Evolutionary conservation across 2,888 invertebrate genomes (phyloP).

Genomic region (Hypena proboscidalis): DNA sequence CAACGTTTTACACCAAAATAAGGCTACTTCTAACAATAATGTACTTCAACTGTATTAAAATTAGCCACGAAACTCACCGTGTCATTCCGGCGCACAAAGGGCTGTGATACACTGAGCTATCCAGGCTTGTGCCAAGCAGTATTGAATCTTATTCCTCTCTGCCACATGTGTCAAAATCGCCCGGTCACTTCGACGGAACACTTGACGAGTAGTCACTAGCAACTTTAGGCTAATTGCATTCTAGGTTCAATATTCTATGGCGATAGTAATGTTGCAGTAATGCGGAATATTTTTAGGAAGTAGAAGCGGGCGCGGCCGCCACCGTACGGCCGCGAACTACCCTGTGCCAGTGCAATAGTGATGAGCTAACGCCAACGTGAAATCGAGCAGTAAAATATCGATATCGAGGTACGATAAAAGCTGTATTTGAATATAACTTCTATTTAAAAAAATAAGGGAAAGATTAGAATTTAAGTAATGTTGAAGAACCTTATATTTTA

Average conservation of each 20-base stretch:
- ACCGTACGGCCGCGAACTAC: slow-evolving; percentile 66
- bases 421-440: neutral
- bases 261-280: slow-evolving; percentile 40
- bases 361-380: slow-evolving; percentile 41
- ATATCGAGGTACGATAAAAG: slow-evolving; percentile 1
- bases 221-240: slow-evolving; percentile 39
- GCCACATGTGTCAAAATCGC: slow-evolving; percentile 81
- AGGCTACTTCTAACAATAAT: slow-evolving; percentile 24
- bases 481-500: too few species aligned
- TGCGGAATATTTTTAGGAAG: slow-evolving; percentile 44
- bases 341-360: slow-evolving; percentile 51
- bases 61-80: slow-evolving; percentile 66
- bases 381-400: slow-evolving; percentile 3
- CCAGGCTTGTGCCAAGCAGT: slow-evolving; percentile 82
- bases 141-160: slow-evolving; percentile 74
- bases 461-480: too few species aligned
- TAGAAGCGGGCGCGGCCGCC: slow-evolving; percentile 68
- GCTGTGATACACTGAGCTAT: slow-evolving; percentile 64
- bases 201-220: slow-evolving; percentile 52
- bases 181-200: slow-evolving; percentile 46
- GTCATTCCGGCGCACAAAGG: slow-evolving; percentile 76
- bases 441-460: too few species aligned
- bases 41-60: slow-evolving; percentile 36
- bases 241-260: slow-evolving; percentile 32
- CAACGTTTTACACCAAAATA: slow-evolving; percentile 8